Percentiles rank a stretch among this genome's conserved stretches.
These are phyloP conservation scores for Ophiodon elongatus DNA, from an alignment of 2,113 vertebrate species.

Conservation along the genomic window DNA sequence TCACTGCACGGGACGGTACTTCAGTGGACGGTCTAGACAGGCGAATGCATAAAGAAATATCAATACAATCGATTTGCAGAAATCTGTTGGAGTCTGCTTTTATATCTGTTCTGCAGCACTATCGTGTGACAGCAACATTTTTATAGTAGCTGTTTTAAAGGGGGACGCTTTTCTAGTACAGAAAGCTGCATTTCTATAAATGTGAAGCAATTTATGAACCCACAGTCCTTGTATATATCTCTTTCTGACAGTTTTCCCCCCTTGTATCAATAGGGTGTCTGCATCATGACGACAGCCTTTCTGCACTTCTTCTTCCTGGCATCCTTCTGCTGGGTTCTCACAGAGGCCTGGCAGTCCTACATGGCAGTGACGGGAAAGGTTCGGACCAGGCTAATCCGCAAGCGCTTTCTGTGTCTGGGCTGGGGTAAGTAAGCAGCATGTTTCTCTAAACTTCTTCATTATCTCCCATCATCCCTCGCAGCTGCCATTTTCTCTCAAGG, in stretches of 20 bases:
- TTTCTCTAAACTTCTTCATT: constrained; percentile 39
- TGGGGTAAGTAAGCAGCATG: constrained; percentile 90
- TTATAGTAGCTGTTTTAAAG: background rate
- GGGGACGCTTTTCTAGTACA: background rate
- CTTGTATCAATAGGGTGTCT: constrained; percentile 89
- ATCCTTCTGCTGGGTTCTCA: constrained; percentile 99
- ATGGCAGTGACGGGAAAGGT: constrained; percentile 99
- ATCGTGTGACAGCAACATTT: background rate
- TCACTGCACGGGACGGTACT: constrained; percentile 22
- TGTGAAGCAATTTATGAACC: constrained; percentile 1
- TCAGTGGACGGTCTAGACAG: constrained; percentile 34
- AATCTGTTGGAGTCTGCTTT: constrained; percentile 17
- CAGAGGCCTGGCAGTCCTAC: constrained; percentile 99
- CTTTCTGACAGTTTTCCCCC: constrained; percentile 46
- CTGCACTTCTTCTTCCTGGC: constrained; percentile 99
- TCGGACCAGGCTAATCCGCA: constrained; percentile 97
- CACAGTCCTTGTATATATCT: too few relatives aligned
- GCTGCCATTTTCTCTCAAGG: constrained; percentile 55
- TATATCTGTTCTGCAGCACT: background rate
- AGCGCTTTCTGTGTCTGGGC: constrained; percentile 98
- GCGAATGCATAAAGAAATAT: constrained; percentile 34
- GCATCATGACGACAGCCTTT: constrained; percentile 97
- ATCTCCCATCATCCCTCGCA: constrained; percentile 46
- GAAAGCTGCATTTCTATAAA: background rate
- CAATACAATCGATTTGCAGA: constrained; percentile 25